phyloP scores from a whole-genome alignment of 53 echinoderm and acorn worm species.

The Arbacia lixula region DNA sequence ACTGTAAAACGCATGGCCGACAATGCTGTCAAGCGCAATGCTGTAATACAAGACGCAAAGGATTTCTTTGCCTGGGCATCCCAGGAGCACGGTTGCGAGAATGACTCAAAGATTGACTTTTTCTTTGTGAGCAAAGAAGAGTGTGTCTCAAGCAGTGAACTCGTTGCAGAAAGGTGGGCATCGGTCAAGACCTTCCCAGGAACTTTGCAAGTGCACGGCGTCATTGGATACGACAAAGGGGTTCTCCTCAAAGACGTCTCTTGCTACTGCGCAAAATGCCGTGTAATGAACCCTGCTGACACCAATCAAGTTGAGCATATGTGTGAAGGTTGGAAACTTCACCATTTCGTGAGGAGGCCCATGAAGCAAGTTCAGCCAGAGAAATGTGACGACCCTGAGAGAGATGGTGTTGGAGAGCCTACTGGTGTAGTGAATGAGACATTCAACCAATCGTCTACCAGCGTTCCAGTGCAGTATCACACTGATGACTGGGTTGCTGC shows the following conservation, averaged over 20 bases:
- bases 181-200: constrained; percentile 54
- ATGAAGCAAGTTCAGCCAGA: neutral
- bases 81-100: constrained; percentile 41
- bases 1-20: constrained; percentile 66
- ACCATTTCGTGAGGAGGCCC: neutral
- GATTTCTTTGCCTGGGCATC: constrained; percentile 69
- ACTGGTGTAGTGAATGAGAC: no score
- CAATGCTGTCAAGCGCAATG: constrained; percentile 56
- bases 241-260: constrained; percentile 45
- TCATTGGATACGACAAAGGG: constrained; percentile 42
- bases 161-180: constrained; percentile 44
- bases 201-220: constrained; percentile 44
- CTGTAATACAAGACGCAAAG: constrained; percentile 66
- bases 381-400: neutral
- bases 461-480: neutral
- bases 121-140: constrained; percentile 60
- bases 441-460: neutral
- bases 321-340: constrained; percentile 55
- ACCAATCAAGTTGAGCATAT: neutral
- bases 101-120: constrained; percentile 40
- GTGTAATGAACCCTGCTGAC: constrained; percentile 6
- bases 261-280: constrained; percentile 55
- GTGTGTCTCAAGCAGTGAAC: constrained; percentile 31
- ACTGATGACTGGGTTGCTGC: constrained; percentile 45
- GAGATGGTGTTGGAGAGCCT: constrained; percentile 1